Base-by-base conservation (phyloP, 2,113 vertebrate species). In the Panurus biarmicus region DNA sequence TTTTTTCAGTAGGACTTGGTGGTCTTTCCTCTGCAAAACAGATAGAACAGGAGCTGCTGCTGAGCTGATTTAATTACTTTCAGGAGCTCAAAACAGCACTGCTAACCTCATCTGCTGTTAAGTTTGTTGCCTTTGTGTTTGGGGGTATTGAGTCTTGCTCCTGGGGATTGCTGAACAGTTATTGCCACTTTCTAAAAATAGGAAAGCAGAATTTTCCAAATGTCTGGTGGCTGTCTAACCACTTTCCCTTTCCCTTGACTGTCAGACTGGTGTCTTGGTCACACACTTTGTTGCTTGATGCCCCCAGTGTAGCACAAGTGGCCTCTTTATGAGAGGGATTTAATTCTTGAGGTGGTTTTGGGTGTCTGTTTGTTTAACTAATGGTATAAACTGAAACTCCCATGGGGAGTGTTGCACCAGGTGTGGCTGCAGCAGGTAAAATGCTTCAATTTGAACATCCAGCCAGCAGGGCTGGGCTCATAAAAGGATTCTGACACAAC, bases 401-500 rank as follows among this genome's bases (percentile, higher is more conserved):
- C 74, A 73, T 31, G 73, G 95, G 96, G 94, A 93, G 91, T 90
- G 70, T 96, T 96, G 85, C 89, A 65, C 93, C 93, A 96, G 95
- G 95, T 95, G 94, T 96, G 95, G 93, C 78, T 96, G 71, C 75
- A 64, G 67, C 84, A 93, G 93, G 80, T 91, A 85, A 85, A 95
- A 87, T 73, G 57, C 83, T 95, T 95, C 85, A 89, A 48, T 96
- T 94, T 94, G 95, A 95, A 73, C 90, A 87, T 21, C 42, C 20
- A 95, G 78, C 95, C 90, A 93, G 90, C 60, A 96, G 93, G 94
- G 96, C 85, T 88, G 97, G 96, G 96, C 94, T 96, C 94, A 67
- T 96, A 78, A 96, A 95, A 93, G 92, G 78, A 29, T 84, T 94
- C 91, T 96, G 93, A 95, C 96, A 95, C 94, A 95, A 92, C 81